These are phyloP conservation scores for Caenorhabditis latens DNA, from an alignment of 1,140 invertebrate species.

Conservation along the genomic window DNA sequence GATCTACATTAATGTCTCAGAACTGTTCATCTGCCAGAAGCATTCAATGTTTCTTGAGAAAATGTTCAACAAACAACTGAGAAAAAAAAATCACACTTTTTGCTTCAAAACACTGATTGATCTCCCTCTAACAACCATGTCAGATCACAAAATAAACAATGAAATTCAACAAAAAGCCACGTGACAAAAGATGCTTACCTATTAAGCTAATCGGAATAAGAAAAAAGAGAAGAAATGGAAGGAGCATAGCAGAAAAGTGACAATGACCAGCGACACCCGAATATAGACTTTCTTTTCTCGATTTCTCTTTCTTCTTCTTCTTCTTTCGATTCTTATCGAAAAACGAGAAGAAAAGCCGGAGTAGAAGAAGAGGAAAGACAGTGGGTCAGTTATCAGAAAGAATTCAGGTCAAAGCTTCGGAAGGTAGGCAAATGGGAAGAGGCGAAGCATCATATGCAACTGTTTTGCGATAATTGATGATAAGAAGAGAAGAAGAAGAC, in stretches of 20 bases:
- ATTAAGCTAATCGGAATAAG: not conserved
- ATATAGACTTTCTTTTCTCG: not conserved
- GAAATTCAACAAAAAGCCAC: not conserved
- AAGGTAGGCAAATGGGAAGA: not conserved
- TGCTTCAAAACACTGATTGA: too few relatives aligned
- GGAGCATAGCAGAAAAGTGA: not conserved
- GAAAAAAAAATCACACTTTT: too few relatives aligned
- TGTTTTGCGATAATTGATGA: constrained; percentile 48
- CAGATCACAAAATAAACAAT: not conserved
- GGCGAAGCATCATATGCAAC: constrained; percentile 48
- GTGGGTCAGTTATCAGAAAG: constrained; percentile 44
- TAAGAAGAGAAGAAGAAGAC: not conserved
- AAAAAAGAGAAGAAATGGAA: not conserved
- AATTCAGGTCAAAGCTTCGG: constrained; percentile 53
- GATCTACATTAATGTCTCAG: too few relatives aligned
- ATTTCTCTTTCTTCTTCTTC: not conserved
- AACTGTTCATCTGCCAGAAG: too few relatives aligned
- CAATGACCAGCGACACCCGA: not conserved
- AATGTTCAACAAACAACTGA: too few relatives aligned
- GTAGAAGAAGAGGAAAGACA: not conserved
- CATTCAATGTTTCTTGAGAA: too few relatives aligned
- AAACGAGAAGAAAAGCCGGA: too few relatives aligned
- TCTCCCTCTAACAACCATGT: too few relatives aligned
- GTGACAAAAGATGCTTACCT: not conserved
- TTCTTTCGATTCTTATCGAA: not conserved